Percentiles rank a stretch among this genome's conserved stretches.
phyloP scores from a whole-genome alignment of 2,888 invertebrate species.

The Parelbella ahira region DNA sequence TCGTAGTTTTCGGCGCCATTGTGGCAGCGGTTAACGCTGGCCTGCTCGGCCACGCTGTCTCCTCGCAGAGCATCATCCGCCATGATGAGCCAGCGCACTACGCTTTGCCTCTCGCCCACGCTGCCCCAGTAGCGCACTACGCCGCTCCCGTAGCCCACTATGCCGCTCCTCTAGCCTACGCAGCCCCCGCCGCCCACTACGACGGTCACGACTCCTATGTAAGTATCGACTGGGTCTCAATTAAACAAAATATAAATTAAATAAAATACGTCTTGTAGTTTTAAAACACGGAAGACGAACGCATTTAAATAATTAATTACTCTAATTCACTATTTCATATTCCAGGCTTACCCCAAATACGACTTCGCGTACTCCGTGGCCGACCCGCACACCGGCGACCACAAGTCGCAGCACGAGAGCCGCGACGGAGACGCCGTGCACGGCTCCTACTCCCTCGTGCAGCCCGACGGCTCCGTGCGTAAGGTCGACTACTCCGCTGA shows the following conservation, averaged over 20 bases:
- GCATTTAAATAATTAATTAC: too few species aligned
- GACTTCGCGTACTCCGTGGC: too few species aligned
- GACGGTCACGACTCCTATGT: conserved; percentile 38
- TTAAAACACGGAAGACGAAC: too few species aligned
- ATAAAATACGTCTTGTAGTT: conserved; percentile 46
- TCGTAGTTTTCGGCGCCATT: conserved; percentile 41
- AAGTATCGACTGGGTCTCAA: too few species aligned
- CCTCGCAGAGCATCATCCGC: conserved; percentile 50
- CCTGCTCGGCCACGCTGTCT: conserved; percentile 46
- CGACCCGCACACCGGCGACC: too few species aligned
- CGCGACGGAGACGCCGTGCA: conserved; percentile 83
- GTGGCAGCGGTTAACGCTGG: conserved; percentile 60
- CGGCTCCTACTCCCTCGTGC: too few species aligned
- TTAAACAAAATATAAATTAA: too few species aligned
- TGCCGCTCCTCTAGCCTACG: conserved; percentile 36
- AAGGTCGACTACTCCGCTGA: conserved; percentile 83
- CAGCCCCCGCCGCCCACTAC: conserved; percentile 40
- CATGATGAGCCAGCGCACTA: conserved; percentile 40
- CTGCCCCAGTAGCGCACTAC: conserved; percentile 40
- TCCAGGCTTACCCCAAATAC: too few species aligned
- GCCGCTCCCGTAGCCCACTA: conserved; percentile 33
- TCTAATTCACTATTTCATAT: too few species aligned
- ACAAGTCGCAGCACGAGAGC: too few species aligned
- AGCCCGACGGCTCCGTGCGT: too few species aligned
- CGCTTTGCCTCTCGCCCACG: conserved; percentile 36